These are phyloP conservation scores for Keiferia lycopersicella DNA, from an alignment of 2,888 invertebrate species.

Conservation along the genomic window DNA sequence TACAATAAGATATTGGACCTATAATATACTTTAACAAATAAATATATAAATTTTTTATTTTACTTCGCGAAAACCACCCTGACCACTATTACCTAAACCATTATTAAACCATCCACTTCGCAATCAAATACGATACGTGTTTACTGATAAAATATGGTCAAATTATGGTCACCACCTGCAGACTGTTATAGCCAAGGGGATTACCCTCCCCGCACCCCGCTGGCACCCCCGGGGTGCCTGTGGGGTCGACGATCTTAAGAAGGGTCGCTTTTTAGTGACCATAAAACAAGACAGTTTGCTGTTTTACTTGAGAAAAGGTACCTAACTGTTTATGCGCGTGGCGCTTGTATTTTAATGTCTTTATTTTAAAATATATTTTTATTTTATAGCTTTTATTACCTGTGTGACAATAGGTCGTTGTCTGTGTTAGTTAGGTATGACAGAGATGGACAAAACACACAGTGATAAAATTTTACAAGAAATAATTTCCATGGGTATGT, in stretches of 20 bases:
- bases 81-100: background rate
- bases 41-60: background rate
- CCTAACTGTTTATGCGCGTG: slow-evolving; percentile 5
- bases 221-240: background rate
- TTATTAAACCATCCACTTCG: background rate
- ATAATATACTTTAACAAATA: no score
- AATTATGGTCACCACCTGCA: slow-evolving; percentile 15
- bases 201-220: slow-evolving; percentile 13
- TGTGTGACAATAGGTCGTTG: background rate
- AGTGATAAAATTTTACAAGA: no score
- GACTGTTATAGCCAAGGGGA: background rate
- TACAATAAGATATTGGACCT: no score
- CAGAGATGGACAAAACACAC: no score
- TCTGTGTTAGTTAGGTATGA: no score
- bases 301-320: slow-evolving; percentile 5
- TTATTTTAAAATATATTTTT: background rate
- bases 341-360: background rate
- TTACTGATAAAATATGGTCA: slow-evolving; percentile 9
- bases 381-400: background rate
- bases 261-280: slow-evolving; percentile 5
- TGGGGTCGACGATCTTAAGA: background rate
- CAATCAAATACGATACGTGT: slow-evolving; percentile 1
- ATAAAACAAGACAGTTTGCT: slow-evolving; percentile 12
- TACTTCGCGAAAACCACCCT: background rate
- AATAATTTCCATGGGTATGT: no score